These are phyloP conservation scores for Semnornis frantzii DNA, from an alignment of 2,113 vertebrate genomes.

Conservation along the genomic window DNA sequence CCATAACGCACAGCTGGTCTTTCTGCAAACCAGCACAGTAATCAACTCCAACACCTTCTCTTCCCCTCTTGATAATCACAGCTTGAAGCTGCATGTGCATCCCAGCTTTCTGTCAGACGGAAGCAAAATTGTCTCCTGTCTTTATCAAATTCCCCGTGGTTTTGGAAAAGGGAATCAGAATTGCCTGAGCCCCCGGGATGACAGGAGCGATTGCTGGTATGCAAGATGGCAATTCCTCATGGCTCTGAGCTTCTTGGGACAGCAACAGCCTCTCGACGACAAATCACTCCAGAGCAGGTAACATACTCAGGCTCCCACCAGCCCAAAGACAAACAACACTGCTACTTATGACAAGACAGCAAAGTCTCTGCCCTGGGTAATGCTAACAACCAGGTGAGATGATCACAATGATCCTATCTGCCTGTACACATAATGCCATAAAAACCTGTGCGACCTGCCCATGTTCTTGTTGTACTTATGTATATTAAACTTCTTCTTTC, in stretches of 20 bases:
- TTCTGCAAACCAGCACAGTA: not conserved
- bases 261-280: fast-evolving
- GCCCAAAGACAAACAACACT: not conserved
- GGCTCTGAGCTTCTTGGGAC: not conserved
- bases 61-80: not conserved
- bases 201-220: not conserved
- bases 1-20: not conserved
- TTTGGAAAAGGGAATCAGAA: not conserved
- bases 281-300: not conserved
- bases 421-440: not conserved
- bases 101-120: not conserved
- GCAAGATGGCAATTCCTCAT: not conserved
- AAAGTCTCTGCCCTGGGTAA: not conserved
- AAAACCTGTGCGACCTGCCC: not conserved
- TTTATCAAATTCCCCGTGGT: not conserved
- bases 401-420: not conserved
- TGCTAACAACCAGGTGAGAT: not conserved
- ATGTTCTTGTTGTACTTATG: not conserved
- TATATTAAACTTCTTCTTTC: not conserved
- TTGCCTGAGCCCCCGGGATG: not conserved
- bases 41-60: not conserved
- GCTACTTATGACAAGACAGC: not conserved
- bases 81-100: not conserved
- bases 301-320: not conserved
- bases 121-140: not conserved